phyloP scores from a whole-genome alignment of 2,797 vertebrate genomes.

The Siniperca obscura region DNA sequence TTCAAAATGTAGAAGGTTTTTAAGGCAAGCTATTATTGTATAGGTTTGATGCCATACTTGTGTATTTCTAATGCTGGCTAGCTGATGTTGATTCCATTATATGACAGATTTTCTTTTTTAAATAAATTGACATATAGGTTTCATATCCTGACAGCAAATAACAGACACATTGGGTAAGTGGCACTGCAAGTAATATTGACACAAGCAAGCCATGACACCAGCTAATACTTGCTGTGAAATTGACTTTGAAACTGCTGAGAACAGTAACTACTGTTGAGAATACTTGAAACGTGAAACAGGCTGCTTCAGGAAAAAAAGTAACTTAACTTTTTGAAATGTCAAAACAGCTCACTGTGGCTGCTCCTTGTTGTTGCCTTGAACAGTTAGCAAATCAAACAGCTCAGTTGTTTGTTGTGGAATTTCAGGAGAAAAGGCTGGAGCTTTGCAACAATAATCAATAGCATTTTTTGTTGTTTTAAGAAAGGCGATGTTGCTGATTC shows the following conservation, averaged over 20 bases:
- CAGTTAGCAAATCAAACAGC: conserved; percentile 35
- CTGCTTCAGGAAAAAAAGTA: background rate
- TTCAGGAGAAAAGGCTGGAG: background rate
- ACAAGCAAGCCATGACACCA: conserved; percentile 7
- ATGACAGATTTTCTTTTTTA: background rate
- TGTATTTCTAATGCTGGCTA: conserved; percentile 1
- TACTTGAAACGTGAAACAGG: conserved; percentile 13
- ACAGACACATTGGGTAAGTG: conserved; percentile 1
- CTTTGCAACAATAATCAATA: conserved; percentile 14
- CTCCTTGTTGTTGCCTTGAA: conserved; percentile 6
- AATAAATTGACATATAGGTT: conserved; percentile 14
- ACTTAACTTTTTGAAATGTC: conserved; percentile 30
- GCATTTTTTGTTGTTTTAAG: conserved; percentile 8
- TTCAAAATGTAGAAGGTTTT: conserved; percentile 24
- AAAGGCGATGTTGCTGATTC: background rate
- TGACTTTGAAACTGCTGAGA: conserved; percentile 24
- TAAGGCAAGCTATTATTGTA: background rate
- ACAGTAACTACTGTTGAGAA: background rate
- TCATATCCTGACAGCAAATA: conserved; percentile 9
- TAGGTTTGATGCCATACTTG: background rate
- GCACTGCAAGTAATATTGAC: background rate
- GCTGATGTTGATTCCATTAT: background rate
- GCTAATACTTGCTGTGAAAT: conserved; percentile 21
- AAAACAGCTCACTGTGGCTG: conserved; percentile 18
- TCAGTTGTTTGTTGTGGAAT: background rate